Base-by-base conservation (phyloP, 2,888 invertebrate genomes). In the Crossocerus cetratus region DNA sequence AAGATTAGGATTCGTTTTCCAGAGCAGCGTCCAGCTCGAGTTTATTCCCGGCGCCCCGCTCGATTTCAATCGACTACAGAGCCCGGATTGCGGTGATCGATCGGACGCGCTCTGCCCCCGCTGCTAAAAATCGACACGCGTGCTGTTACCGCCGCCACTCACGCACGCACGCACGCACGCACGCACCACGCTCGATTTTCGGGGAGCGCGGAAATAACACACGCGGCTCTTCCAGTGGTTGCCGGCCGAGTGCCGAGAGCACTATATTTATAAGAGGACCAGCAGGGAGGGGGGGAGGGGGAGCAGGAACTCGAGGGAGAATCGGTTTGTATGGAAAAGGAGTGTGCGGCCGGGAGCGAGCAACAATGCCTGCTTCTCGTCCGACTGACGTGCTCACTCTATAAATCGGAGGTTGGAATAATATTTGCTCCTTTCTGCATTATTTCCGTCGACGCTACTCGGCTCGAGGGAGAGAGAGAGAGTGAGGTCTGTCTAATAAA, bases 391-490 rank as follows among this genome's bases (percentile, higher is more conserved):
- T 78, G 78, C 67, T 69, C 76, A 84, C 84, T 86, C 83, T 81
- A 87, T 87, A 87, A 86, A 86, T 86, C 83, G 77, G 72, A 77
- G 68, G 82, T 83, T 84, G 76, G 82, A 86, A 87, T 86, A 87
- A 87, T 87, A 87, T 87, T 87, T 87, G 74, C 78, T 73, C 78
- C 76, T 80, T 83, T 81, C 77, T 75, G 74, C 77, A 79, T 83
- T 82, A 83, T 84, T 84, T 84, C 72, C 72, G 77, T 76, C 74
- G 56, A 68, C 60, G 63, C 57, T 62, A 59, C 72, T 63, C 61
- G 42, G n/a, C n/a, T n/a, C n/a, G 53, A 53, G 18, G 42, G n/a
- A 8, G 45, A 44, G 21, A 49, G 45, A 32, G 18, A 55, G 18
- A 20, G 55, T 4, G 55, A 32, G 8, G 32, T 1, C 32, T 32